Percentiles rank a stretch among this genome's conserved stretches.
Conservation (phyloP, 2,797 vertebrate genomes). For the Malacoraja senta region DNA sequence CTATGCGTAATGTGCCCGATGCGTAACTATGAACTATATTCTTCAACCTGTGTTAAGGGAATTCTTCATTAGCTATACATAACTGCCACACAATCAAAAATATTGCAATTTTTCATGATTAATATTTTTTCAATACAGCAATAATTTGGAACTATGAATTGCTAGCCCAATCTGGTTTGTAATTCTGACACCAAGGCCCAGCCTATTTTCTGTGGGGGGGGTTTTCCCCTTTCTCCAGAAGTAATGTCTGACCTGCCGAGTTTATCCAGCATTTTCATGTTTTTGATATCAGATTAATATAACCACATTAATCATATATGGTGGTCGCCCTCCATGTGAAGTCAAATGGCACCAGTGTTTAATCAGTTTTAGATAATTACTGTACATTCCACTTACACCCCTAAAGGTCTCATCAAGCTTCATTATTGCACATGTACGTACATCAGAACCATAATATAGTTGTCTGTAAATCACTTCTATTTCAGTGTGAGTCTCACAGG, state of each 20-base stretch:
- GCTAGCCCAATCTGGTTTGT: background rate
- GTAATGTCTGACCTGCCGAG: background rate
- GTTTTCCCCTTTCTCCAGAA: background rate
- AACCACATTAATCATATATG: background rate
- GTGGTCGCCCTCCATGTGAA: background rate
- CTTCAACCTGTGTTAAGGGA: background rate
- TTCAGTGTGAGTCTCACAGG: background rate
- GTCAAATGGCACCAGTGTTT: background rate
- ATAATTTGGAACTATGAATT: background rate
- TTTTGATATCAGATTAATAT: background rate
- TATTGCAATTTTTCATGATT: background rate
- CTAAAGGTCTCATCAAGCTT: background rate
- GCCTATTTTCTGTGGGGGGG: background rate
- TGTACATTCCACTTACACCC: background rate
- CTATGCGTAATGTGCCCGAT: background rate
- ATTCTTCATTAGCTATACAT: background rate
- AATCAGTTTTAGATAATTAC: background rate
- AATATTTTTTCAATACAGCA: background rate
- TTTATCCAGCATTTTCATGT: no score
- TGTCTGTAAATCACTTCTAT: background rate
- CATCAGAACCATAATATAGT: background rate
- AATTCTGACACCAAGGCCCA: background rate
- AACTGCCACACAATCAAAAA: background rate
- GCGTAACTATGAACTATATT: background rate
- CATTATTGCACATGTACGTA: background rate